Conservation (phyloP, 2,888 invertebrate species). For the Belgica antarctica region DNA sequence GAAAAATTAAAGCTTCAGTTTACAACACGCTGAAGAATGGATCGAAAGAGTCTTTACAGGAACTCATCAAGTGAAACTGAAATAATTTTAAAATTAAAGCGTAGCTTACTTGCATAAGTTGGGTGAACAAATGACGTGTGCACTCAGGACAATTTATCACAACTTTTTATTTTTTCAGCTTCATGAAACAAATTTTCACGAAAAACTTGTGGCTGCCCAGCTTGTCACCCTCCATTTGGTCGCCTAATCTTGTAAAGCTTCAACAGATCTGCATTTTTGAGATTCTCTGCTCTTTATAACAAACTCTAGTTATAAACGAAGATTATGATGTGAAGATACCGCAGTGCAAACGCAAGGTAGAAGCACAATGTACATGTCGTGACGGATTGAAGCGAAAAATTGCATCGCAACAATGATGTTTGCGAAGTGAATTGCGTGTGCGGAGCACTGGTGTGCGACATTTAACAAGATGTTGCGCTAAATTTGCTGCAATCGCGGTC, state of each 20-base stretch:
- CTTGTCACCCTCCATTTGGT: no score
- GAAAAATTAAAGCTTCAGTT: no score
- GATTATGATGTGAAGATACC: not conserved
- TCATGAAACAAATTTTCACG: no score
- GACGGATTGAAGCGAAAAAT: not conserved
- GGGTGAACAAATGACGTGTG: no score
- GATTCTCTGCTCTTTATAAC: conserved; percentile 18
- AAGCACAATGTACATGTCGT: conserved; percentile 1
- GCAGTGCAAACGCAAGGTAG: no score
- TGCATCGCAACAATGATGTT: conserved; percentile 17
- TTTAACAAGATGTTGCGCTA: conserved; percentile 16
- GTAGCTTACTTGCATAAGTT: no score
- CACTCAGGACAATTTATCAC: no score
- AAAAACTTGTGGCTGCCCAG: no score
- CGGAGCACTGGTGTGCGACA: not conserved
- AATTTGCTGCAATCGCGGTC: no score
- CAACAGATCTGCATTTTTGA: not conserved
- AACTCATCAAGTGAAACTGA: not conserved
- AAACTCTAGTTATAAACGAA: conserved; percentile 22
- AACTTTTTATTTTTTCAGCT: no score
- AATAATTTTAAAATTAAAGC: conserved; percentile 42
- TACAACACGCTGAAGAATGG: no score
- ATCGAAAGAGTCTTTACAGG: not conserved
- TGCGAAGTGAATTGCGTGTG: conserved; percentile 12
- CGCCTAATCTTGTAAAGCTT: no score